Percentiles rank a stretch among this genome's conserved stretches.
Evolutionary conservation across 1,140 invertebrate species (phyloP).

Genomic region (Eufriesea mexicana): DNA sequence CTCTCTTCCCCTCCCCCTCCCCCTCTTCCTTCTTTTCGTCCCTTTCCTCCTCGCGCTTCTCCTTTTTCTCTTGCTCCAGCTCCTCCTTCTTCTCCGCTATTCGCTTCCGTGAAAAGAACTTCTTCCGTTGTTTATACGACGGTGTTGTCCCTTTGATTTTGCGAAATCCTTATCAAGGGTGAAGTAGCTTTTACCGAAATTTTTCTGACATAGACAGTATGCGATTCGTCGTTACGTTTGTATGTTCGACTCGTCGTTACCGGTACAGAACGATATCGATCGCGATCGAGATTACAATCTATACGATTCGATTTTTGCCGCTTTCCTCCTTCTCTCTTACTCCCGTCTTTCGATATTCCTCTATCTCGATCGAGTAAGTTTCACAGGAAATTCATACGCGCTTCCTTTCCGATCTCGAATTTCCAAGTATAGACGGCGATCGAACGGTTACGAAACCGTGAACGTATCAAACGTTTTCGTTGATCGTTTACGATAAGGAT

Average conservation of each 20-base stretch:
- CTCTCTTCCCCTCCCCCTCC: background rate
- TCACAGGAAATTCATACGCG: background rate
- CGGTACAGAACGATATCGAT: constrained; percentile 33
- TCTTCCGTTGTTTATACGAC: constrained; percentile 51
- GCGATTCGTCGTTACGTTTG: background rate
- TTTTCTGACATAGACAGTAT: background rate
- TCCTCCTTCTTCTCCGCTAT: background rate
- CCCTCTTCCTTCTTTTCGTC: background rate
- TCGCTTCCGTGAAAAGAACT: constrained; percentile 27
- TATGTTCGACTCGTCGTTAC: constrained; percentile 33
- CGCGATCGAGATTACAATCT: constrained; percentile 32
- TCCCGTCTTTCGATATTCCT: background rate
- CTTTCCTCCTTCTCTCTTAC: background rate
- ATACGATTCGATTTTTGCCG: constrained; percentile 32
- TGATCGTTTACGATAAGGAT: background rate
- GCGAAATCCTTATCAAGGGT: background rate
- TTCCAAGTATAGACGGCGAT: background rate
- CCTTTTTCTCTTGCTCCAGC: constrained; percentile 24
- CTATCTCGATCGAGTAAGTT: background rate
- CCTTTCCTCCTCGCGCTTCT: background rate
- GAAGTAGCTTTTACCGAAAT: constrained; percentile 10
- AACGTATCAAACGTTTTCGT: background rate
- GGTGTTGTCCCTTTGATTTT: constrained; percentile 25
- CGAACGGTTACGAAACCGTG: background rate
- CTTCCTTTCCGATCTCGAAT: background rate